Evolutionary conservation across 1,140 invertebrate species (phyloP), one percentile per base, ranked within the genome.

Genomic region (Drosophila insularis): DNA sequence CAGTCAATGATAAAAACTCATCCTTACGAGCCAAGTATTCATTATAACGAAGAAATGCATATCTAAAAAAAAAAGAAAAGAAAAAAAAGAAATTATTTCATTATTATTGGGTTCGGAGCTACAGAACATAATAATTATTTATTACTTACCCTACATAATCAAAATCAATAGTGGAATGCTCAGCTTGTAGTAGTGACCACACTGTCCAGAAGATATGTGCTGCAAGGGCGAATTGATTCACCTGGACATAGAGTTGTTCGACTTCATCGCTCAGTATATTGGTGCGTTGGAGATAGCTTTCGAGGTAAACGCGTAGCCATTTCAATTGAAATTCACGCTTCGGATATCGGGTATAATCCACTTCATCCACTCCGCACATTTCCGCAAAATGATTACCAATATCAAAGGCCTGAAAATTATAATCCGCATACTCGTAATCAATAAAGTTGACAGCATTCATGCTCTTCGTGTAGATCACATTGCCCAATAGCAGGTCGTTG

Each of bases 371-470:
- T 96, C 98, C 98, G 84, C 97, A 97, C 94, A 98, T 99, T 94
- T 99, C 98, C 85, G 96, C 95, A 93, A 99, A 99, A 93, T 99
- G 98, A 94, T 99, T 99, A 13, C 96, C 98, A 92, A 99, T 98
- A 93, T 99, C 99, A 92, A 95, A 99, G 1, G 97, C 96, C 92
- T 98, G 97, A 93, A 97, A 98, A 93, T 99, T 99, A 81, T 95
- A 95, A 68, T 94, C 96, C 6, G 97, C 96, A 93, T 99, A 99
- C 92, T 99, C 99, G 92, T 97, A 99, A 93, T 99, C 99, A 82
- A 99, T 99, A 91, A 99, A 99, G 19, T 95, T 95, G 3, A 99
- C 95, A 75, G 93, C 93, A 78, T 94, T 93, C 82, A 94, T 93
- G 67, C 94, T 93, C 87, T 95, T 92, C 84, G 97, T 95, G 87